Evolutionary conservation across 2,113 vertebrate species (phyloP).

Genomic region (Crotalus helleri): DNA sequence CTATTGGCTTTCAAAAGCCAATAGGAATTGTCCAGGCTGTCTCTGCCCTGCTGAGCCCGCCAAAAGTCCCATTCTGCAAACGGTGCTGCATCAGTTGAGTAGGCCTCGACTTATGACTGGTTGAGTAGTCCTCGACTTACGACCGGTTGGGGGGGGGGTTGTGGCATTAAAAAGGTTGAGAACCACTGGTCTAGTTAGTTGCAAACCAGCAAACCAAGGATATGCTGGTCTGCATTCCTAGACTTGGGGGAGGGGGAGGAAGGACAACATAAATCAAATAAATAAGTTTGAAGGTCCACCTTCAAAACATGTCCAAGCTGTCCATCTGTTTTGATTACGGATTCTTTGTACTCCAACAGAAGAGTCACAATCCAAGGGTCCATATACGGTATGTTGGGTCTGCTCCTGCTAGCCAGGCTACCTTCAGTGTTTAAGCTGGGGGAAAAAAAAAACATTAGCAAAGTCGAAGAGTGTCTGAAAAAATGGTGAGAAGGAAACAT

Average conservation of each 20-base stretch:
- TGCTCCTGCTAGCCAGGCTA: neutral
- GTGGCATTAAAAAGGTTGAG: no score
- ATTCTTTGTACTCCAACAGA: neutral
- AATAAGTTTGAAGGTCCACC: neutral
- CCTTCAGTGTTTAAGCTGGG: neutral
- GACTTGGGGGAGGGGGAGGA: neutral
- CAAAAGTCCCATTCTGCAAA: no score
- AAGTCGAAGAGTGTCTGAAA: neutral
- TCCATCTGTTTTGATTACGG: neutral
- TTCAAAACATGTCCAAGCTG: conserved; percentile 7
- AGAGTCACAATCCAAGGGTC: conserved; percentile 26
- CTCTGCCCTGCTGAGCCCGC: no score
- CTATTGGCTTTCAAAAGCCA: no score
- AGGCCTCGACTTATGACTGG: no score
- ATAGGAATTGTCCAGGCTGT: no score
- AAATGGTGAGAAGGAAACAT: neutral
- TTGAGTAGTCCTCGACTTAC: no score
- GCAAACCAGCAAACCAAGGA: neutral
- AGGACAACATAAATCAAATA: neutral
- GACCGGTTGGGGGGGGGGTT: no score
- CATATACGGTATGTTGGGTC: neutral
- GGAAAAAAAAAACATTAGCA: neutral
- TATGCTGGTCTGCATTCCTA: neutral
- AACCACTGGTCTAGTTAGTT: no score
- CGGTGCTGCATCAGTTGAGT: no score